Base-by-base conservation (phyloP, 2,113 vertebrate genomes). In the Ariopsis seemanni region DNA sequence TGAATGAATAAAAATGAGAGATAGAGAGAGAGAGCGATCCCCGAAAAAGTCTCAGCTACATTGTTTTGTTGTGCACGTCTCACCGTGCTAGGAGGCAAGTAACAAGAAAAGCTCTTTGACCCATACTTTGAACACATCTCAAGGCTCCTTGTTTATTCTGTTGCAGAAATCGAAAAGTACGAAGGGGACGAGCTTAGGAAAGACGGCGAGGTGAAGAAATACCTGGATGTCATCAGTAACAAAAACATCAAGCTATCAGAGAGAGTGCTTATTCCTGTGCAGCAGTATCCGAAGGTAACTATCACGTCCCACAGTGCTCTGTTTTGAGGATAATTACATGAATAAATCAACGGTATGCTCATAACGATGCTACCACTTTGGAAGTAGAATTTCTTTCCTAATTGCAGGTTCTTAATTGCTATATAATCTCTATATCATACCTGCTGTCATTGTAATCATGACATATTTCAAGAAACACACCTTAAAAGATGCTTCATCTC, bases 241-340 rank as follows among this genome's bases (percentile, higher is more conserved):
- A 99, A 99, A 96, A 99, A 99, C 91, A 99, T 99, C 95, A 99
- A 99, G 94, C 95, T 99, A 60, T 98, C 97, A 3, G 98, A 99
- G 93, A 96, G 97, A 93, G 97, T 99, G 88, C 94, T 99, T 92
- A 99, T 99, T 89, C 98, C 98, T 74, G 95, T 98, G 86, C 98
- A 98, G 92, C 98, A 99, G 91, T 99, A 99, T 95, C 98, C 98
- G 91, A 99, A 99, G 98, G 98, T 99, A 97, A 93, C 92, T 71
- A 90, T 65, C 30, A 27, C 22, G 1, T 15, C 69, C 57, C 48
- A 58, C 20, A 12, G 30, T 8, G 75, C 57, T 57, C 18, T 72
- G 18, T 57, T 57, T 34, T 53, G 48, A 15, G n/a, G 14, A 69
- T 65, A 50, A 82, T 86, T 53, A 71, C 55, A 27, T 62, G 71